Percentiles rank a stretch among this genome's conserved stretches.
phyloP scores from a whole-genome alignment of 2,888 invertebrate genomes.

The Drosophila koepferae region DNA sequence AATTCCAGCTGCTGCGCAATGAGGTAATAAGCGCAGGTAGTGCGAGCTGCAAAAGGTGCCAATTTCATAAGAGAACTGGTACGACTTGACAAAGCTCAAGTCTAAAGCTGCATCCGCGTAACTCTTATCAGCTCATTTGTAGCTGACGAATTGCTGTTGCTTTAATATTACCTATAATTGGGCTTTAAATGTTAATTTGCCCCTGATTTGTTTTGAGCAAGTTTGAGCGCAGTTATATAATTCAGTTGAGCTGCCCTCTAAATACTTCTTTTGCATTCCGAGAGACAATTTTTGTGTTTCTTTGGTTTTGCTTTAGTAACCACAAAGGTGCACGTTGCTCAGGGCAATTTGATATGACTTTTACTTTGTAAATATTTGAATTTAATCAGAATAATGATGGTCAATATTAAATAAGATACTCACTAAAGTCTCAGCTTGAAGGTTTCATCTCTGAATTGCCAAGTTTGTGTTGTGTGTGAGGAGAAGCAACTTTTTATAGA shows the following conservation, averaged over 20 bases:
- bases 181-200: background rate
- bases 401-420: background rate
- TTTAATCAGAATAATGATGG: background rate
- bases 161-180: background rate
- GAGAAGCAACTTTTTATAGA: background rate
- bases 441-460: background rate
- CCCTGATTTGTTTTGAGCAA: background rate
- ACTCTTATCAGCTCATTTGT: conserved; percentile 43
- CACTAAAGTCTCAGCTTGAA: background rate
- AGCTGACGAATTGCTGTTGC: conserved; percentile 15
- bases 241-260: background rate
- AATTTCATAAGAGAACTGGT: conserved; percentile 34
- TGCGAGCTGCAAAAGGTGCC: conserved; percentile 26
- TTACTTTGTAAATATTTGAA: background rate
- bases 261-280: conserved; percentile 13
- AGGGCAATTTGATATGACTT: conserved; percentile 30
- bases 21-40: conserved; percentile 26
- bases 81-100: conserved; percentile 5
- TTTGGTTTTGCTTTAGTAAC: conserved; percentile 3
- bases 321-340: conserved; percentile 14
- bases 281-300: conserved; percentile 7
- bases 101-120: conserved; percentile 5
- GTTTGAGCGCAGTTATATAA: background rate
- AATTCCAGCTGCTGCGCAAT: conserved; percentile 20
- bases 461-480: background rate